phyloP scores from a whole-genome alignment of 1,140 invertebrate genomes.

The Bombus superbus region DNA sequence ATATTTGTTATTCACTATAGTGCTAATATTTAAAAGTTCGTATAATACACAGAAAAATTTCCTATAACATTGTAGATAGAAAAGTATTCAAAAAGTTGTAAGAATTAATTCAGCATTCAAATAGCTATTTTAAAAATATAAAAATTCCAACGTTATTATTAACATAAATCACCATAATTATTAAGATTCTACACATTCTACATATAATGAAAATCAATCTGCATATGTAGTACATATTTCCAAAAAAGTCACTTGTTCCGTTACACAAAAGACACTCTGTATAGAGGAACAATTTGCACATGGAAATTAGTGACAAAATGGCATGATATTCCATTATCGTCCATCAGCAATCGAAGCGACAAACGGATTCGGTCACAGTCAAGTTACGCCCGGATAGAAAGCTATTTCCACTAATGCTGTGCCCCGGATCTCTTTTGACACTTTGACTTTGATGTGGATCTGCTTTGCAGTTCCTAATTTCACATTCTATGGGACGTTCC shows the following conservation, averaged over 20 bases:
- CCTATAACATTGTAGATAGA: too few species aligned
- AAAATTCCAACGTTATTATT: too few species aligned
- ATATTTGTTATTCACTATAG: too few species aligned
- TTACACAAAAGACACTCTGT: too few species aligned
- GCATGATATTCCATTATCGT: not conserved
- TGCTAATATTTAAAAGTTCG: too few species aligned
- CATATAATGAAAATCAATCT: too few species aligned
- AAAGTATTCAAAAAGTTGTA: not conserved
- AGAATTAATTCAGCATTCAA: not conserved
- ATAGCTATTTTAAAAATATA: too few species aligned
- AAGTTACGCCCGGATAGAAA: not conserved
- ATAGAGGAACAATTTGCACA: not conserved
- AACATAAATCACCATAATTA: too few species aligned
- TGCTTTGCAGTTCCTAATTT: conserved; percentile 48
- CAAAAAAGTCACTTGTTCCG: not conserved
- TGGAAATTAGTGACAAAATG: not conserved
- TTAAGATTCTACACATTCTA: too few species aligned
- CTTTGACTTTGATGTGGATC: conserved; percentile 54
- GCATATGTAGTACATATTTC: too few species aligned
- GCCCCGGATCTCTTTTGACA: conserved; percentile 39
- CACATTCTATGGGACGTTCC: conserved; percentile 53
- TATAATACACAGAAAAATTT: too few species aligned
- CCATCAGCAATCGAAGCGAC: not conserved
- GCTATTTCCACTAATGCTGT: conserved; percentile 37
- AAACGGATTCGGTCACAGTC: not conserved